Conservation (phyloP, 2,797 vertebrate genomes). For the Mus minutoides region DNA sequence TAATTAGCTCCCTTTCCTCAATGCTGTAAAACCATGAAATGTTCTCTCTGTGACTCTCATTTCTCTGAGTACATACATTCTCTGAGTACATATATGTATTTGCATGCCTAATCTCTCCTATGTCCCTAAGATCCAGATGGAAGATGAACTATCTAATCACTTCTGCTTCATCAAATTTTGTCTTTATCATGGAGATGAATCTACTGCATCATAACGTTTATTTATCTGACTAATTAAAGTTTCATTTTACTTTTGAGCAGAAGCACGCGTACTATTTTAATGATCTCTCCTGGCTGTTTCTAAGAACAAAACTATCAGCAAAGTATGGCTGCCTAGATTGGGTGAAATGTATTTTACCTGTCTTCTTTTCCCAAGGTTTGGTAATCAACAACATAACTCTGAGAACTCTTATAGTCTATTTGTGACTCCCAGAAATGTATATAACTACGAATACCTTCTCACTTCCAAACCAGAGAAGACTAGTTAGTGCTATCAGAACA, state of each 20-base stretch:
- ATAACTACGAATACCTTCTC: neutral
- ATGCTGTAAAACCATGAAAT: neutral
- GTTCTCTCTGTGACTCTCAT: neutral
- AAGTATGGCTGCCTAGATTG: neutral
- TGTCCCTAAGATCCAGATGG: neutral
- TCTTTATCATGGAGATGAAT: slow-evolving; percentile 1
- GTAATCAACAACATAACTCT: neutral
- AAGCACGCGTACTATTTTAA: neutral
- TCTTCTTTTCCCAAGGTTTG: neutral
- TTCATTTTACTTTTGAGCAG: neutral
- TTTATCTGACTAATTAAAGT: slow-evolving; percentile 17
- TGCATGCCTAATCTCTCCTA: neutral
- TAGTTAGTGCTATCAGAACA: neutral
- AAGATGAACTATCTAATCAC: neutral
- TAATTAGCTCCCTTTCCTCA: neutral
- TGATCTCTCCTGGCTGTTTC: neutral
- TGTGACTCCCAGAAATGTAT: slow-evolving; percentile 4
- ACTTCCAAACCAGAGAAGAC: neutral
- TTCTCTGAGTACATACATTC: neutral
- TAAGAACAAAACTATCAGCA: neutral
- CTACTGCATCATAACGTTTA: neutral
- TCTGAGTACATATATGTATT: neutral
- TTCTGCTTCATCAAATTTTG: neutral
- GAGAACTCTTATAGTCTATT: neutral
- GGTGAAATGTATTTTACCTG: neutral